Evolutionary conservation across 2,888 invertebrate species (phyloP), one percentile per base, ranked within the genome.

Genomic region (Lissocephala sabroskyi): DNA sequence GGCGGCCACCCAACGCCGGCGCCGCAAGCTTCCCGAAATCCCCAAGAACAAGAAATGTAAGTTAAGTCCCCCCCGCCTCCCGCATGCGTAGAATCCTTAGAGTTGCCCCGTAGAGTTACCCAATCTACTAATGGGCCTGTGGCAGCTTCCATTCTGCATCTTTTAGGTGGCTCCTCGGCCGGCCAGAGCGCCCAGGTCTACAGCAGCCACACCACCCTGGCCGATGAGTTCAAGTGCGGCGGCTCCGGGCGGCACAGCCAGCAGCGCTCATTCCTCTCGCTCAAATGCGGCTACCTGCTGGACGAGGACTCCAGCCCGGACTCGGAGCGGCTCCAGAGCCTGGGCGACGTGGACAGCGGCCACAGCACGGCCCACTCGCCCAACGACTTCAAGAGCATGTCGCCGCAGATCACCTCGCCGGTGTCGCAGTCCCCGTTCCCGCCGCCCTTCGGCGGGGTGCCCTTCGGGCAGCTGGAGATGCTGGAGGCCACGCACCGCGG

Each of bases 401-500:
- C 95, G 28, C 94, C 92, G 7, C 85, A 85, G 71, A 76, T 85
- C 14, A 89, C 90, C 47, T 86, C 90, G 68, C 90, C 90, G 14
- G 84, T 87, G 80, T 82, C 86, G 82, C 89, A 89, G 50, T 90
- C 90, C 33, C 88, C 89, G 43, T 90, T 89, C 60, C 87, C 88
- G 2, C 88, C 89, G 0, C 87, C 88, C 65, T 89, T 91, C 67
- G 90, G 91, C 2, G 90, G 91, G n/a, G 88, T 94, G 13, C 91
- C 93, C 2, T 93, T 93, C 73, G 91, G 91, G 54, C 92, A 92
- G 79, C 85, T 94, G 44, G 93, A 94, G 84, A 90, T 95, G 86
- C 87, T 96, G 29, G 97, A 97, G 86, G 96, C 96, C 2, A 97
- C 97, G 17, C 98, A 98, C 82, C 89, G 98, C 78, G 97, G 97